Conservation (phyloP, 2,888 invertebrate genomes). For the Cactoblastis cactorum region DNA sequence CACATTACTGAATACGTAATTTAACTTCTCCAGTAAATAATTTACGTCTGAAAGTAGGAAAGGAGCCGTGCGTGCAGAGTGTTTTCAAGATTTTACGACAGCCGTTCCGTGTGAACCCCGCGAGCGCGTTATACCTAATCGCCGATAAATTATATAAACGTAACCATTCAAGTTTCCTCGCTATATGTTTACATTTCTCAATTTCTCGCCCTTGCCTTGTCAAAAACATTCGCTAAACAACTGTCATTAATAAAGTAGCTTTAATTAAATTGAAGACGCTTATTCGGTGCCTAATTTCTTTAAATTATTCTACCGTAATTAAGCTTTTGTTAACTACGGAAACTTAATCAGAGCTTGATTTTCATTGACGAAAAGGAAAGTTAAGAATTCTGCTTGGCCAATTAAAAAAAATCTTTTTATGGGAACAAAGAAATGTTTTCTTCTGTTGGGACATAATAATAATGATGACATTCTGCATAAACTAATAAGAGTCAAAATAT, state of each 20-base stretch:
- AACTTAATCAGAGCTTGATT: conserved; percentile 7
- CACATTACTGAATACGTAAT: conserved; percentile 20
- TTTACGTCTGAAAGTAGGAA: conserved; percentile 24
- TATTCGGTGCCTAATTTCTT: conserved; percentile 11
- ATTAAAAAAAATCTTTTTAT: background rate
- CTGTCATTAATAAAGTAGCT: conserved; percentile 32
- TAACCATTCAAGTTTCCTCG: conserved; percentile 36
- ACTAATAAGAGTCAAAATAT: conserved; percentile 8
- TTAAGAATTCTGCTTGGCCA: background rate
- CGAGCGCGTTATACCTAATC: conserved; percentile 43
- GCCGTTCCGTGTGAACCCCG: conserved; percentile 38
- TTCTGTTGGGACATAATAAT: too few species aligned
- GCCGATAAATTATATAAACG: conserved; percentile 46
- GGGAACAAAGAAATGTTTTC: too few species aligned
- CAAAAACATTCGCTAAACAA: conserved; percentile 29
- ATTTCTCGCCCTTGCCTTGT: conserved; percentile 23
- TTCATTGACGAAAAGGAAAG: background rate
- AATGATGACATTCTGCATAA: too few species aligned
- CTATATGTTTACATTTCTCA: conserved; percentile 30
- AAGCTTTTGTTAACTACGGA: conserved; percentile 7
- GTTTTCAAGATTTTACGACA: conserved; percentile 45
- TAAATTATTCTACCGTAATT: conserved; percentile 9
- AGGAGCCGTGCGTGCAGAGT: conserved; percentile 31
- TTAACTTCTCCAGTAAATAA: conserved; percentile 22
- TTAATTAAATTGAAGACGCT: conserved; percentile 15